Evolutionary conservation across 2,113 vertebrate genomes (phyloP).

Genomic region (Megaptera novaeangliae): DNA sequence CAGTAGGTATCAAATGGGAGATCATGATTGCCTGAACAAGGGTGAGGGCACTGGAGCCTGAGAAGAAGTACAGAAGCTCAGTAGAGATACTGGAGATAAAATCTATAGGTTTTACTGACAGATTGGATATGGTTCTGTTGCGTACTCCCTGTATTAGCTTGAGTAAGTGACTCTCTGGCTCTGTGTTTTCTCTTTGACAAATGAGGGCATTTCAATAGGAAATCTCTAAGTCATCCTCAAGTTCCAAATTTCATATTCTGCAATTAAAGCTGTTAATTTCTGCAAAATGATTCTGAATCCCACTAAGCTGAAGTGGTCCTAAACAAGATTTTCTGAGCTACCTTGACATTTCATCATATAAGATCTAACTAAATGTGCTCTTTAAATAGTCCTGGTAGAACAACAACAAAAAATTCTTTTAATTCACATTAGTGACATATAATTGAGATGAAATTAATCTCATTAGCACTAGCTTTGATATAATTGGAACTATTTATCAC

Average conservation of each 20-base stretch:
- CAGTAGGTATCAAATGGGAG: background rate
- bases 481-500: background rate
- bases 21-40: background rate
- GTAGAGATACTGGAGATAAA: background rate
- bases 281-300: background rate
- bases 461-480: background rate
- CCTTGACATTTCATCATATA: background rate
- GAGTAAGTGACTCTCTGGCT: background rate
- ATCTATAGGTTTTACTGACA: background rate
- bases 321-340: background rate
- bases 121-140: background rate
- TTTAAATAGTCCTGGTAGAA: constrained; percentile 1
- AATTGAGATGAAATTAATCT: constrained; percentile 19
- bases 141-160: background rate
- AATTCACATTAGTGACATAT: background rate
- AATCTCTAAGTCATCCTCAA: background rate
- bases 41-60: background rate
- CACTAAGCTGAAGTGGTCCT: background rate
- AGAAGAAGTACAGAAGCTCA: background rate
- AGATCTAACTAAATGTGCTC: background rate
- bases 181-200: background rate
- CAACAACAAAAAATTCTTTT: background rate
- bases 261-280: constrained; percentile 38
- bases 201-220: background rate
- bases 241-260: background rate